Evolutionary conservation across 2,797 vertebrate species (phyloP), one percentile per base, ranked within the genome.

Genomic region (Falco biarmicus): DNA sequence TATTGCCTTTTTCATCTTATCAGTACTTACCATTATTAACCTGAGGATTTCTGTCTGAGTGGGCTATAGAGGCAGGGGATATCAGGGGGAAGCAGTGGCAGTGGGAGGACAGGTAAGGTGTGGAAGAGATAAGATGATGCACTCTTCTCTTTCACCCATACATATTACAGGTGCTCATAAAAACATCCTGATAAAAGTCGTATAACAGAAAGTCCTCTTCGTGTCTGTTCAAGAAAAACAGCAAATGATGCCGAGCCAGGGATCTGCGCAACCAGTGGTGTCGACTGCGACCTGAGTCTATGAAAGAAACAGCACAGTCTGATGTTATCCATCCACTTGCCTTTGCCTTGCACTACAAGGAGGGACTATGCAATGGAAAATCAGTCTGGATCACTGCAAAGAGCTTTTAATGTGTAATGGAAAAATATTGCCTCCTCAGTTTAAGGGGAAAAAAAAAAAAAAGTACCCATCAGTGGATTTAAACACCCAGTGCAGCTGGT

Each of bases 1-100:
- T 97, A 97, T 97, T 96, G 92, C 92, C 92, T 96, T 96, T 83
- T 91, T 41, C 86, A 78, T 91, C 94, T 96, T 94, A 95, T 94
- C 96, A 91, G 93, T 86, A 91, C 84, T 96, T 93, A 54, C 41
- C 82, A 60, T 97, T 96, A 97, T 96, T 96, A 96, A 96, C 94
- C 94, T 70, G 84, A 79, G 92, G 82, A 91, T 94, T 95, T 96
- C 61, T 89, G 75, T 92, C 75, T 78, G 82, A 88, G 84, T 85
- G 88, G 81, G 75, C 93, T 87, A 1, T 10, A 57, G 74, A 57
- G 87, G 57, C 60, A 43, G 26, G n/a, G 65, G 57, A 87, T 85
- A 50, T 90, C 78, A 82, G 71, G 53, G 70, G 75, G 56, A 60
- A 84, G 80, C 34, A 47, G 84, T 4, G 63, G 78, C 81, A 69